These are phyloP conservation scores for Chitala chitala DNA, from an alignment of 2,113 vertebrate genomes.

Conservation along the genomic window DNA sequence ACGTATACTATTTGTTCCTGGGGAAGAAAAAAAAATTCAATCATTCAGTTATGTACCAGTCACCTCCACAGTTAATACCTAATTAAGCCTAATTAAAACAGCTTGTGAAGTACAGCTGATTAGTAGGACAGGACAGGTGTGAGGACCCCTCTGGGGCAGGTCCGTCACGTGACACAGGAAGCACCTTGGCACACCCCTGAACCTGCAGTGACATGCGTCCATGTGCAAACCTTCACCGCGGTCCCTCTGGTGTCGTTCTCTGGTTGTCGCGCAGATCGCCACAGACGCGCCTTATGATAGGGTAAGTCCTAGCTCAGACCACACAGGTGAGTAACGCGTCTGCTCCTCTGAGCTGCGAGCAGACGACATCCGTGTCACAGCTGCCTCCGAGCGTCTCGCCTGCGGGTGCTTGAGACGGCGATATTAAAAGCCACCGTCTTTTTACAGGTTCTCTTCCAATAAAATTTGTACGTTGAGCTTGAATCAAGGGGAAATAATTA, in stretches of 20 bases:
- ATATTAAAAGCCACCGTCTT: conserved; percentile 62
- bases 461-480: neutral
- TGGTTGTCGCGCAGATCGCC: conserved; percentile 54
- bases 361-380: conserved; percentile 48
- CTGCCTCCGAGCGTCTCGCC: conserved; percentile 51
- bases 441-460: conserved; percentile 1
- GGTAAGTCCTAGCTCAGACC: conserved; percentile 63
- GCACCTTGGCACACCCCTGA: neutral
- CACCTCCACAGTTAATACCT: too few relatives aligned
- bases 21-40: neutral
- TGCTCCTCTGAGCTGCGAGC: conserved; percentile 31
- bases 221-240: conserved; percentile 44
- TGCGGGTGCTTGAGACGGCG: conserved; percentile 45
- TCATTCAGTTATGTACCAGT: neutral
- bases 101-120: neutral
- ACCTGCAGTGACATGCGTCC: conserved; percentile 1
- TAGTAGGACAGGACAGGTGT: neutral
- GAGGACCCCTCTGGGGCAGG: neutral
- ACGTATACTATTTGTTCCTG: too few relatives aligned
- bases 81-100: neutral
- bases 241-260: conserved; percentile 56
- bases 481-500: neutral
- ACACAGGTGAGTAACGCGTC: conserved; percentile 54
- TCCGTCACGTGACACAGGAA: too few relatives aligned
- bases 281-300: conserved; percentile 67